Conservation (phyloP, 2,113 vertebrate species). For the Etheostoma cragini region DNA sequence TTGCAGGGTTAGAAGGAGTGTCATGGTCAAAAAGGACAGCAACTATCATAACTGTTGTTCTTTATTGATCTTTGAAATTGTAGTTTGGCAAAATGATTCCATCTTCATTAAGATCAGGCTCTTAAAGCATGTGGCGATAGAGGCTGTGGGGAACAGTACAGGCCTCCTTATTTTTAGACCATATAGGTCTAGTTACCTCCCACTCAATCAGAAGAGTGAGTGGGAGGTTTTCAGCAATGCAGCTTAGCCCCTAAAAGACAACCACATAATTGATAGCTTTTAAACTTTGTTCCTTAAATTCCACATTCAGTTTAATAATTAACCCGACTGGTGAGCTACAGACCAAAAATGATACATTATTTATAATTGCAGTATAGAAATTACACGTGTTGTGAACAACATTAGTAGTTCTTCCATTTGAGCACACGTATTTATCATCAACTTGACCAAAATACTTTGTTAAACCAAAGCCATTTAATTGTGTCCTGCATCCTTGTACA, state of each 20-base stretch:
- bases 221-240: not conserved
- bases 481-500: conserved; percentile 56
- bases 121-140: not conserved
- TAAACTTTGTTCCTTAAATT: conserved; percentile 4
- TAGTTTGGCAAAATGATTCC: too few relatives aligned
- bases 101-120: not conserved
- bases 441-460: conserved; percentile 31
- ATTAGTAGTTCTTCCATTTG: conserved; percentile 49
- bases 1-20: too few relatives aligned
- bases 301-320: not conserved
- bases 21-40: too few relatives aligned
- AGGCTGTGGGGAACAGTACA: not conserved
- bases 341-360: not conserved
- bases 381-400: conserved; percentile 7
- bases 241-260: not conserved
- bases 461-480: conserved; percentile 58
- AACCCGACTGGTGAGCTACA: not conserved
- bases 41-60: too few relatives aligned
- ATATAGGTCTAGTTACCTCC: too few relatives aligned
- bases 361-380: conserved; percentile 2
- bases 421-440: conserved; percentile 29
- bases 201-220: not conserved
- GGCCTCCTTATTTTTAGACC: not conserved
- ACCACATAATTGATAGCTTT: conserved; percentile 8
- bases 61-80: too few relatives aligned